Percentiles rank a stretch among this genome's conserved stretches.
Evolutionary conservation across 2,888 invertebrate species (phyloP).

Genomic region (Autographa pulchrina): DNA sequence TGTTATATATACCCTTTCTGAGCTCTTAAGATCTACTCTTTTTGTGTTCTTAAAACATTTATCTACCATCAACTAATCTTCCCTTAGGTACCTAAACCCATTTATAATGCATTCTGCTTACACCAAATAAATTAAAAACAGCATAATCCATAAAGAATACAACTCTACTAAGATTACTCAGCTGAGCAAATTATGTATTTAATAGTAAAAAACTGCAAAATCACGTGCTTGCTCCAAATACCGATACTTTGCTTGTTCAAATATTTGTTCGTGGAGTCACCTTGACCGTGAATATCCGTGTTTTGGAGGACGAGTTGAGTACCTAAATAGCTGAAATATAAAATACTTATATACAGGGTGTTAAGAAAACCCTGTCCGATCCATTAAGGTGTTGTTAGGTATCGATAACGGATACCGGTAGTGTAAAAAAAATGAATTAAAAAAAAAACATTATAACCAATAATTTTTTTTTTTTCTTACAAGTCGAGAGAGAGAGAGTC

Average conservation of each 20-base stretch:
- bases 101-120: not conserved
- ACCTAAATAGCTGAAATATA: not conserved
- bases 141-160: not conserved
- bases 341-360: not conserved
- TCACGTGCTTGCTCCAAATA: not conserved
- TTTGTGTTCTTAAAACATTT: too few species aligned
- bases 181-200: not conserved
- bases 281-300: slow-evolving; percentile 9
- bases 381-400: too few species aligned
- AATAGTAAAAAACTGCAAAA: not conserved
- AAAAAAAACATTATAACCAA: too few species aligned
- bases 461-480: too few species aligned
- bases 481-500: too few species aligned
- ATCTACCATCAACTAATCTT: too few species aligned
- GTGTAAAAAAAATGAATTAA: too few species aligned
- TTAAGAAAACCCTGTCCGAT: too few species aligned
- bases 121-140: not conserved
- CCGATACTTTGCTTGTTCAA: not conserved
- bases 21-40: too few species aligned
- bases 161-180: not conserved
- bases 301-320: slow-evolving; percentile 4
- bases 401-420: too few species aligned
- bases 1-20: too few species aligned
- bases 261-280: not conserved
- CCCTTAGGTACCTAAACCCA: not conserved